Base-by-base conservation (phyloP, 2,888 invertebrate genomes). In the Pyrochroa serraticornis region DNA sequence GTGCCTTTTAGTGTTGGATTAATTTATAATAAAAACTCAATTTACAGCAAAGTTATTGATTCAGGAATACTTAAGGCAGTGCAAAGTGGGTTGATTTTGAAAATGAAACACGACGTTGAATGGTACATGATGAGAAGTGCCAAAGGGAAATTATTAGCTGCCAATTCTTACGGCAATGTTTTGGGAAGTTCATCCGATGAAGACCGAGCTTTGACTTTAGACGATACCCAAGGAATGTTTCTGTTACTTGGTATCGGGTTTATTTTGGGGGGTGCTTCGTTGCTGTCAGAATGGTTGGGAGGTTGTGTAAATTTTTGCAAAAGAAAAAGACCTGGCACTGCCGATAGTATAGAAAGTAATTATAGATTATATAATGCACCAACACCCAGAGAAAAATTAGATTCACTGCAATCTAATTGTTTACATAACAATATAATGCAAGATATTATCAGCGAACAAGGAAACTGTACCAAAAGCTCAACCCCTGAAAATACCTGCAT, bases 201-300 rank as follows among this genome's bases (percentile, higher is more conserved):
- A 75, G 91, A 92, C 72, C 84, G 90, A 60, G 87, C 89, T 13
- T 75, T 92, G n/a, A 87, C 88, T 1, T 79, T 91, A 31, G 91
- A 89, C 69, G 92, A 92, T 62, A 91, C 90, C 0, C 90, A 91
- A 78, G 92, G 92, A 7, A 92, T 91, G 89, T 92, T 91, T 71
- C 77, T 92, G 2, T 80, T 92, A 0, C 80, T 92, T 64, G 89
- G 82, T 3, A 84, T 86, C 37, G 92, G 92, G 0, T 88, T 89
- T 71, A 71, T 88, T 0, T 71, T 88, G 22, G 91, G 87, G 3
- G 83, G 82, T 0, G 79, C 84, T 2, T 84, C 86, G 2, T 77
- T 91, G 7, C 66, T 87, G 8, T 86, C 88, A 0, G 92, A 92
- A 80, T 87, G 86, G 80, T 84, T 89, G 70, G 88, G 89, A 12